A percentile compares a stretch with the other conserved stretches of the same genome.
Conservation (phyloP, 2,113 vertebrate species). For the Triplophysa rosa region DNA sequence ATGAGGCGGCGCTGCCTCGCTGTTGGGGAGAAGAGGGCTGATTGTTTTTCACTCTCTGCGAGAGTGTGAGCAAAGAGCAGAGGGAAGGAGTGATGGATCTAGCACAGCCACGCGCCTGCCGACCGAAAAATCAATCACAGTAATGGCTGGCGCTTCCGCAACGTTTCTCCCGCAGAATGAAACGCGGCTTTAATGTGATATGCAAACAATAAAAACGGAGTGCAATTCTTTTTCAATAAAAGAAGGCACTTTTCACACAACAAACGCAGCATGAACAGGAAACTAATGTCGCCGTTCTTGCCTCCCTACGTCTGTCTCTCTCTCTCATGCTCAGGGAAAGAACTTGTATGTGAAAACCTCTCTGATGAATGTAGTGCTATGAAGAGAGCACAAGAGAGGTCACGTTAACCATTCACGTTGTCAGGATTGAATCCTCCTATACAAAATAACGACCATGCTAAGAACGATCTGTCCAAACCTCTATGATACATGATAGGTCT, state of each 20-base stretch:
- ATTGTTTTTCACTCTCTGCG: slow-evolving; percentile 37
- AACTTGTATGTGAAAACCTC: slow-evolving; percentile 23
- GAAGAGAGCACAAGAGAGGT: slow-evolving; percentile 23
- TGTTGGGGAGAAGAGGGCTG: slow-evolving; percentile 7
- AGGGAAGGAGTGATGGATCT: slow-evolving; percentile 49
- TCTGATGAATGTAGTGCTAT: slow-evolving; percentile 20
- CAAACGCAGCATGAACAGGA: slow-evolving; percentile 43
- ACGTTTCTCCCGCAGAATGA: slow-evolving; percentile 43
- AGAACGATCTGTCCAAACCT: background rate
- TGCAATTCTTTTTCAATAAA: slow-evolving; percentile 55
- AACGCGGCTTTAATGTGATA: slow-evolving; percentile 52
- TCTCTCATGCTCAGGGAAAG: background rate
- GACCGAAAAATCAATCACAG: slow-evolving; percentile 58
- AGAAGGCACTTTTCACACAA: slow-evolving; percentile 51
- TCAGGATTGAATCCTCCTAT: slow-evolving; percentile 44
- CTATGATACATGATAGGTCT: slow-evolving; percentile 39
- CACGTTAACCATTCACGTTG: slow-evolving; percentile 32
- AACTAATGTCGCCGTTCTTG: slow-evolving; percentile 47
- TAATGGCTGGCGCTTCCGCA: slow-evolving; percentile 52
- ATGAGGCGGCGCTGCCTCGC: slow-evolving; percentile 1
- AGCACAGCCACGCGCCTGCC: slow-evolving; percentile 43
- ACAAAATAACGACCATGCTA: slow-evolving; percentile 38
- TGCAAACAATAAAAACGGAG: slow-evolving; percentile 56
- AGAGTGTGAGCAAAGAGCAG: slow-evolving; percentile 50
- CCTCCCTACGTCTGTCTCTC: slow-evolving; percentile 41